phyloP scores from a whole-genome alignment of 2,888 invertebrate genomes.

The Nasonia oneida region DNA sequence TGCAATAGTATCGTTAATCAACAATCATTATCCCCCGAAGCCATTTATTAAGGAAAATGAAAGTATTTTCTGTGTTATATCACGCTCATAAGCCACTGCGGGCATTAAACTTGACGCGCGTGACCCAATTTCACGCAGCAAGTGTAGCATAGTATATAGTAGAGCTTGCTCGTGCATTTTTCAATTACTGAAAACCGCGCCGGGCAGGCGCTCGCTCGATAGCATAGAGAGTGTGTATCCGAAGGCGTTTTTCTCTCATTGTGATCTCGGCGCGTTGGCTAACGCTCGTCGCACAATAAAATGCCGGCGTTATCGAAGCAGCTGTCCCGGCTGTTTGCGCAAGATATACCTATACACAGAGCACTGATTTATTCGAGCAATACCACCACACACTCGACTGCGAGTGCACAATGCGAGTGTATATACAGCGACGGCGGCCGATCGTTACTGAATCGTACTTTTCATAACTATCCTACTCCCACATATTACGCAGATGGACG shows the following conservation, averaged over 20 bases:
- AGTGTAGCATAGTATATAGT: background rate
- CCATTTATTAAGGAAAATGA: slow-evolving; percentile 23
- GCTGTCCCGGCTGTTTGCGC: slow-evolving; percentile 24
- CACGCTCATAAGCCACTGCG: background rate
- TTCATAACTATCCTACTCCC: background rate
- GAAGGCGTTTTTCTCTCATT: slow-evolving; percentile 37
- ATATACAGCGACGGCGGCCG: background rate
- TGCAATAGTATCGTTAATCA: slow-evolving; percentile 37
- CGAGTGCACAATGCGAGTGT: background rate
- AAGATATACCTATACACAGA: background rate
- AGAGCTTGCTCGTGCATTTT: background rate
- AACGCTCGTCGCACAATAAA: slow-evolving; percentile 30
- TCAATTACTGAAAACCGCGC: slow-evolving; percentile 31
- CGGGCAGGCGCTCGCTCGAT: background rate
- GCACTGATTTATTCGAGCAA: slow-evolving; percentile 14
- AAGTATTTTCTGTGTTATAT: slow-evolving; percentile 6
- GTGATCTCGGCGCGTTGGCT: background rate
- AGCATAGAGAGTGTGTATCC: background rate
- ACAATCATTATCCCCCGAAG: background rate
- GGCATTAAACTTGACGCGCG: slow-evolving; percentile 4
- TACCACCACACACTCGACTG: background rate
- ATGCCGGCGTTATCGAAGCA: slow-evolving; percentile 43
- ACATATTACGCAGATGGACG: background rate
- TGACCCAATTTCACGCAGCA: slow-evolving; percentile 30
- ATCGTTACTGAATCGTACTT: slow-evolving; percentile 36